Base-by-base conservation (phyloP, 2,113 vertebrate species). In the Agelaius phoeniceus region DNA sequence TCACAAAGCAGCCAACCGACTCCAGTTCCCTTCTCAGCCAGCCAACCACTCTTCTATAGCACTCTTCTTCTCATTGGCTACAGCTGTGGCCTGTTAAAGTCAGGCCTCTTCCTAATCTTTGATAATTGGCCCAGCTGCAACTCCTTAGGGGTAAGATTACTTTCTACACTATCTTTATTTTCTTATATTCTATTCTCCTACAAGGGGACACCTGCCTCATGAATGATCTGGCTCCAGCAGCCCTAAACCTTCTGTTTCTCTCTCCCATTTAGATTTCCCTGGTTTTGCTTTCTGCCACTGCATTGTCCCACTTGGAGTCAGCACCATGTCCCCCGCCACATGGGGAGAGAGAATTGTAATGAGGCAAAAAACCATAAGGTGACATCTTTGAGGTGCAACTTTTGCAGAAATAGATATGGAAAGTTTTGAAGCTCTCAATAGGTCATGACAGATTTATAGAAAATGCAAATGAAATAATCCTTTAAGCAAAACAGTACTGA, bases 351-450 rank as follows among this genome's bases (percentile, higher is more conserved):
- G 72, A 77, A 89, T 80, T 88, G 48, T 74, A 81, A 62, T 18
- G 10, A 0, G 1, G 8, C 1, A 59, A 35, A 73, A 82, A 48
- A 28, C 1, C 10, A 3, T 7, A n/a, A 75, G 14, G 21, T 0
- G 3, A 35, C 21, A 37, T 52, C 27, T 48, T 35, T 1, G 3
- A 81, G 46, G 30, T 14, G 11, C 3, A 27, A 4, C 24, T 71
- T 81, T 21, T 6, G 1, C 14, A 55, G 27, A 63, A 63, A 87
- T 33, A 33, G 39, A 67, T 22, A 31, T 1, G 0, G 35, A 89
- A 35, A 72, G 16, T 72, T 89, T 39, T 78, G 61, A 55, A 65
- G 12, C 57, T 75, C 13, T 66, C 39, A 74, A 7, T 11, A 81
- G 46, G 33, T 43, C 7, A 5, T 71, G 43, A 84, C 52, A 81